phyloP scores from a whole-genome alignment of 1,140 invertebrate genomes.

The Carcinoscorpius rotundicauda region DNA sequence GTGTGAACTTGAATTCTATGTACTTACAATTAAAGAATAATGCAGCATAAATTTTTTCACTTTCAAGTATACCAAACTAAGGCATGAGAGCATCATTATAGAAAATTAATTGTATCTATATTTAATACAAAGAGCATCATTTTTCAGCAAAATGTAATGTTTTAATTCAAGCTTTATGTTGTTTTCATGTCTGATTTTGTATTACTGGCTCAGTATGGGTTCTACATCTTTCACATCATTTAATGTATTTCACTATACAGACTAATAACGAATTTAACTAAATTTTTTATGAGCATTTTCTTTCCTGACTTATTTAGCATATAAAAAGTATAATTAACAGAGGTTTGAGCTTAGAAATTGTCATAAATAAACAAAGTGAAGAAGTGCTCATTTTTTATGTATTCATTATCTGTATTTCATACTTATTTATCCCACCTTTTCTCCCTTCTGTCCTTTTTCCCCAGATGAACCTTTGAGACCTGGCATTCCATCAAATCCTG shows the following conservation, averaged over 20 bases:
- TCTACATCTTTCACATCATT: too few species aligned
- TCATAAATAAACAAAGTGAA: neutral
- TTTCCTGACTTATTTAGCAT: neutral
- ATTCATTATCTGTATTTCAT: neutral
- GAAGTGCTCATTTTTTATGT: neutral
- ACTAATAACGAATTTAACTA: neutral
- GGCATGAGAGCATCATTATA: too few species aligned
- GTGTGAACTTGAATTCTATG: too few species aligned
- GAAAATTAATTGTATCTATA: too few species aligned
- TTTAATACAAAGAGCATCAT: too few species aligned
- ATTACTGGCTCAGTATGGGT: too few species aligned
- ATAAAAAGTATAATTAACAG: neutral
- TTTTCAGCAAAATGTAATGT: too few species aligned
- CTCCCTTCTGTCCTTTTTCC: conserved; percentile 17
- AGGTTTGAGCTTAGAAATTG: neutral
- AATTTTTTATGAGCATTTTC: neutral
- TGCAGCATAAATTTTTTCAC: too few species aligned
- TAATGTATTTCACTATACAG: neutral
- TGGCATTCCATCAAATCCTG: conserved; percentile 10
- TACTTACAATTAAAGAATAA: too few species aligned
- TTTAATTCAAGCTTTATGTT: too few species aligned
- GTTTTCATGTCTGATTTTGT: too few species aligned
- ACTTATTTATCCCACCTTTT: conserved; percentile 15
- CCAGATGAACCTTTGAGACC: conserved; percentile 19
- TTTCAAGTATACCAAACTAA: too few species aligned